These are phyloP conservation scores for Teleopsis dalmanni DNA, from an alignment of 1,140 invertebrate species.

Conservation along the genomic window DNA sequence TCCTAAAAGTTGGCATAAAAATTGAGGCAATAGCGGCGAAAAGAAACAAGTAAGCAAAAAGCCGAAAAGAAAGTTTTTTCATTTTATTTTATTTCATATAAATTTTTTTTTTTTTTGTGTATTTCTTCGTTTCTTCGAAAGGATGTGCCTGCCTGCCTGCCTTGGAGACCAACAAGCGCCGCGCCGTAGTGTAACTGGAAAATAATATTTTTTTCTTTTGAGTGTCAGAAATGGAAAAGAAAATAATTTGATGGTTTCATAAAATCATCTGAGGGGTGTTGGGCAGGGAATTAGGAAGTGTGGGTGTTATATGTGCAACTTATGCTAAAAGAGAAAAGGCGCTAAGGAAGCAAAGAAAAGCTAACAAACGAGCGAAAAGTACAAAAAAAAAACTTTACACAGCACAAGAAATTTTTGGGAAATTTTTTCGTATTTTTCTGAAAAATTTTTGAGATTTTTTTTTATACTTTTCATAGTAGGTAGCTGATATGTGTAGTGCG, in stretches of 20 bases:
- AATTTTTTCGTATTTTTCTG: constrained; percentile 19
- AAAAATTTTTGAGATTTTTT: constrained; percentile 29
- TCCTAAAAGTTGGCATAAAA: no score
- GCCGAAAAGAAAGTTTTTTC: no score
- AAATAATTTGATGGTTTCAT: constrained; percentile 45
- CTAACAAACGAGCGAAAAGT: background rate
- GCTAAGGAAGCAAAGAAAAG: background rate
- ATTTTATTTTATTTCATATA: no score
- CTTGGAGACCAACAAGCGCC: background rate
- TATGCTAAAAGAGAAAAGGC: constrained; percentile 15
- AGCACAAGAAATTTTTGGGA: constrained; percentile 18
- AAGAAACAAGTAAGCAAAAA: no score
- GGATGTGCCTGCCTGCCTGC: constrained; percentile 11
- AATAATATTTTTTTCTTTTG: constrained; percentile 35
- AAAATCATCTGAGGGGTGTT: constrained; percentile 18
- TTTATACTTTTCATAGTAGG: no score
- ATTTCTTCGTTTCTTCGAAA: background rate
- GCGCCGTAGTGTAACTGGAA: constrained; percentile 10
- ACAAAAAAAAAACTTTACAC: constrained; percentile 3
- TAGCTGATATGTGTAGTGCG: no score
- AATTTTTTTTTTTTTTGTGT: background rate
- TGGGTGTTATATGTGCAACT: constrained; percentile 15
- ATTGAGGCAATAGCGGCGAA: no score
- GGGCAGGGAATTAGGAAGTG: background rate
- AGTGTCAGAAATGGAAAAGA: constrained; percentile 44